Conservation (phyloP, 1,140 invertebrate species). For the Homalodisca vitripennis region DNA sequence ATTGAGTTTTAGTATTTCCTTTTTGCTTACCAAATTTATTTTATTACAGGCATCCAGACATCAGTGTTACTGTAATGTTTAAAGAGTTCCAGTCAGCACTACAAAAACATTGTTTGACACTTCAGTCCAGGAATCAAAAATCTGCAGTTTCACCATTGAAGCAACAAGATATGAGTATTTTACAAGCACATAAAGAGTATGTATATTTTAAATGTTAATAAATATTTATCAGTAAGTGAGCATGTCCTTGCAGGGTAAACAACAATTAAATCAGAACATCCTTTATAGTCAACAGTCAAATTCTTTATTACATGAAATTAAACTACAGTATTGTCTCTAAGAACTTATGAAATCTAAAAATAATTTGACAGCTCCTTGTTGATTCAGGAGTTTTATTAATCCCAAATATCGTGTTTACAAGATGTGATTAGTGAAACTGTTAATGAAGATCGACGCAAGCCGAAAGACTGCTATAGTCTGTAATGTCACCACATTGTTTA, state of each 20-base stretch:
- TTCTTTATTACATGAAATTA: not conserved
- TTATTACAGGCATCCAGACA: conserved; percentile 9
- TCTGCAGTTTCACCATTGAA: not conserved
- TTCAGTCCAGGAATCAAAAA: not conserved
- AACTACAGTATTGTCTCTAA: no score
- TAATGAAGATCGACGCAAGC: no score
- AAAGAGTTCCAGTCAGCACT: conserved; percentile 16
- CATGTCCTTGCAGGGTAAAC: not conserved
- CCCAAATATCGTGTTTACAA: no score
- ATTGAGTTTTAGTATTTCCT: not conserved
- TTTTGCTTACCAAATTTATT: not conserved
- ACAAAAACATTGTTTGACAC: conserved; percentile 5
- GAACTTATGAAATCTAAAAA: no score
- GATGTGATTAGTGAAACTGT: no score
- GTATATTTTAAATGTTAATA: not conserved
- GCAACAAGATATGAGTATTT: not conserved
- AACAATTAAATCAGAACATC: not conserved
- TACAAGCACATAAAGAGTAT: not conserved
- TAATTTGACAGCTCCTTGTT: no score
- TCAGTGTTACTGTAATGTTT: conserved; percentile 2
- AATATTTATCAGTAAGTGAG: not conserved
- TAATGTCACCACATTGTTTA: no score
- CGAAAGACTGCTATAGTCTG: no score
- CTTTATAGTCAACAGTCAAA: not conserved
- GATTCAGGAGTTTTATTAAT: no score